Conservation (phyloP, 2,797 vertebrate genomes). For the Melopsittacus undulatus region DNA sequence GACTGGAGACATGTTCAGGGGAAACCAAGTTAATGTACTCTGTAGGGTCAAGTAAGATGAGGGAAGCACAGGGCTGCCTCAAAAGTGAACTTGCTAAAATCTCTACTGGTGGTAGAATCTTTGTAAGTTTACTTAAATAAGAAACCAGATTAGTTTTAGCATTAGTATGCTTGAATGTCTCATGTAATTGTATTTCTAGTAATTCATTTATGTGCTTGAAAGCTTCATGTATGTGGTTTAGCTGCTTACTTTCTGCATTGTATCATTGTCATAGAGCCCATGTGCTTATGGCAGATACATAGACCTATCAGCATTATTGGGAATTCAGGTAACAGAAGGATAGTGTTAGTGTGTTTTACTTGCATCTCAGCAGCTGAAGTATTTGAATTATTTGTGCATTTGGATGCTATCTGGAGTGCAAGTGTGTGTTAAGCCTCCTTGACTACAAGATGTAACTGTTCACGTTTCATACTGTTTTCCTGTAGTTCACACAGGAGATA, state of each 20-base stretch:
- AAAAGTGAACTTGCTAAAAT: background rate
- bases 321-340: background rate
- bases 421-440: background rate
- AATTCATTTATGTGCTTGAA: background rate
- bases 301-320: background rate
- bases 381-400: background rate
- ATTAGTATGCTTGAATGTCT: background rate
- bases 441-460: background rate
- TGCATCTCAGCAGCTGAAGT: background rate
- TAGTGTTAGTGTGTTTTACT: background rate
- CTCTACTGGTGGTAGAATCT: background rate
- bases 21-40: rapidly evolving
- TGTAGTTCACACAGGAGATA: background rate
- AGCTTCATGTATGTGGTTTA: background rate
- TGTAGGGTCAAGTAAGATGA: background rate
- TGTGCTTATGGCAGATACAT: background rate
- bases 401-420: background rate
- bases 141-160: background rate
- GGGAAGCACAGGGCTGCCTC: background rate
- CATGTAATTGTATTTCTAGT: background rate
- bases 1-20: background rate
- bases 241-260: background rate
- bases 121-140: background rate
- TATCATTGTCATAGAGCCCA: background rate
- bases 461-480: rapidly evolving